Evolutionary conservation across 2,113 vertebrate species (phyloP).

Genomic region (Eidolon helvum): DNA sequence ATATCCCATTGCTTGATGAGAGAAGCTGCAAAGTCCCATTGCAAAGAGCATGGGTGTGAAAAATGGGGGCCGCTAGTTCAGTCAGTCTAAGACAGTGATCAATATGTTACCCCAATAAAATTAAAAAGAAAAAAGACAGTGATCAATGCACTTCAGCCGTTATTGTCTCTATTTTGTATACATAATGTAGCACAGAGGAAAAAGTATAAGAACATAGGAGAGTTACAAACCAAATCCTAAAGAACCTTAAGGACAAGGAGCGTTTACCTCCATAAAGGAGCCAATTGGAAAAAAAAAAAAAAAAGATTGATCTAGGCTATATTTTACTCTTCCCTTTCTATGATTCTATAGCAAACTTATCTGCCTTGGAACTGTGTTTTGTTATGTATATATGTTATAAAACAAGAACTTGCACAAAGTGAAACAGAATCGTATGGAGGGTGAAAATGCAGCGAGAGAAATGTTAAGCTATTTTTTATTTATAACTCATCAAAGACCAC

Average conservation of each 20-base stretch:
- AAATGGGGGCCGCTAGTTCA: rapidly evolving
- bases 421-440: neutral
- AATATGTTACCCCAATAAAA: no score
- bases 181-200: neutral
- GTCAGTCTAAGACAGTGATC: neutral
- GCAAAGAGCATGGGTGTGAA: neutral
- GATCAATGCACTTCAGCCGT: neutral
- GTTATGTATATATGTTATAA: neutral
- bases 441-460: neutral
- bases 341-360: neutral
- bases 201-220: neutral
- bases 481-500: neutral
- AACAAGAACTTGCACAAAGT: neutral
- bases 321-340: neutral
- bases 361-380: neutral
- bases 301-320: neutral
- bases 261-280: neutral
- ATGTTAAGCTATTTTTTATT: neutral
- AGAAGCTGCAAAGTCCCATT: neutral
- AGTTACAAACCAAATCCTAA: neutral
- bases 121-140: no score
- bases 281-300: neutral
- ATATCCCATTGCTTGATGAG: neutral
- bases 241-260: neutral
- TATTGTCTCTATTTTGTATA: neutral